These are phyloP conservation scores for Diarsia dahlii DNA, from an alignment of 2,888 invertebrate species.

Conservation along the genomic window DNA sequence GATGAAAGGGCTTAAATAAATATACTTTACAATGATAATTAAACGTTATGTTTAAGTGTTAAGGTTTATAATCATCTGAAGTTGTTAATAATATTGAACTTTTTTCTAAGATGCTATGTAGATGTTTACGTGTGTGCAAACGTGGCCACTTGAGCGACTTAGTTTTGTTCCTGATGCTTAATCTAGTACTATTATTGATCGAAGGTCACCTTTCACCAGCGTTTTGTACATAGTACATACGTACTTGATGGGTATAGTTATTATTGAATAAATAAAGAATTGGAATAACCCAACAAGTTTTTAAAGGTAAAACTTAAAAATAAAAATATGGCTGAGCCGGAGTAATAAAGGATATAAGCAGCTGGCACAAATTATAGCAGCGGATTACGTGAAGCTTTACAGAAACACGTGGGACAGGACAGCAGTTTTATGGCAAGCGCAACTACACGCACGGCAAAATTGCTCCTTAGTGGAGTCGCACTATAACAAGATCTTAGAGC, in stretches of 20 bases:
- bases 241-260: neutral
- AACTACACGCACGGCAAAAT: slow-evolving; percentile 34
- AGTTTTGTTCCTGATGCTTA: too few relatives aligned
- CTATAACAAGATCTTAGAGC: slow-evolving; percentile 39
- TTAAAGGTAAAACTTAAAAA: neutral
- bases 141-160: too few relatives aligned
- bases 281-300: neutral
- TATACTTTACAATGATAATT: too few relatives aligned
- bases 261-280: neutral
- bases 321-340: neutral
- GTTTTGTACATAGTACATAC: neutral
- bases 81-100: too few relatives aligned
- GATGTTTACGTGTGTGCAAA: too few relatives aligned
- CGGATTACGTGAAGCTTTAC: slow-evolving; percentile 30
- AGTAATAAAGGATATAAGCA: neutral
- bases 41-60: too few relatives aligned
- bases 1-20: too few relatives aligned
- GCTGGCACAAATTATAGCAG: neutral
- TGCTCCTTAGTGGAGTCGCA: slow-evolving; percentile 34
- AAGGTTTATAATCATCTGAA: too few relatives aligned
- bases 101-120: too few relatives aligned
- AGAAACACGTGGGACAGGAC: slow-evolving; percentile 22
- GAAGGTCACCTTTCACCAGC: slow-evolving; percentile 13
- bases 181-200: too few relatives aligned
- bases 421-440: slow-evolving; percentile 39